Percentiles rank a stretch among this genome's conserved stretches.
These are phyloP conservation scores for Drosophila sproati DNA, from an alignment of 1,140 invertebrate genomes.

Conservation along the genomic window DNA sequence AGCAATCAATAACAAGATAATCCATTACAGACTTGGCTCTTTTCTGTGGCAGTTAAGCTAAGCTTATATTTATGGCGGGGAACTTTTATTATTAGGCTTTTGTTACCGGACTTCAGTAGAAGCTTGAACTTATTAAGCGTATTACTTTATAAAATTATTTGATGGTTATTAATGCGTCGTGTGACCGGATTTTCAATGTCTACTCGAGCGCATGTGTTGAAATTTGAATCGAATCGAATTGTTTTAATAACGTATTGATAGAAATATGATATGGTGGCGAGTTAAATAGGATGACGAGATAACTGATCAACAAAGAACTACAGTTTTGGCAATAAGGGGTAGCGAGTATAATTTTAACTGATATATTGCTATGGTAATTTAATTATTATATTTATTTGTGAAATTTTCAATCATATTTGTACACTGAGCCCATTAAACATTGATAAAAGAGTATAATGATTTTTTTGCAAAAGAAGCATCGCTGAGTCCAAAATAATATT, in stretches of 20 bases:
- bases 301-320: slow-evolving; percentile 1
- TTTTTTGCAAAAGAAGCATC: no score
- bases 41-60: background rate
- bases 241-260: background rate
- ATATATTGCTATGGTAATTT: background rate
- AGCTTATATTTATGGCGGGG: background rate
- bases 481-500: no score
- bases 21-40: background rate
- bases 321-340: background rate
- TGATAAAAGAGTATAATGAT: no score
- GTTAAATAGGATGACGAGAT: background rate
- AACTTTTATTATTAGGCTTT: slow-evolving; percentile 9
- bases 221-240: slow-evolving; percentile 20
- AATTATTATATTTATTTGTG: background rate
- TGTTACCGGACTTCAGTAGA: background rate
- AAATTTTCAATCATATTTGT: background rate
- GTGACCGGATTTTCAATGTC: slow-evolving; percentile 21
- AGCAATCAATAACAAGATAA: slow-evolving; percentile 9
- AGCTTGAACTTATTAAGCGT: slow-evolving; percentile 13
- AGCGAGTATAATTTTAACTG: background rate
- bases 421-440: no score
- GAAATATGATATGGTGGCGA: slow-evolving; percentile 16
- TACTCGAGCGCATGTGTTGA: slow-evolving; percentile 1
- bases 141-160: background rate
- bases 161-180: slow-evolving; percentile 13